Conservation (phyloP, 2,797 vertebrate species). For the Sylvilagus floridanus region DNA sequence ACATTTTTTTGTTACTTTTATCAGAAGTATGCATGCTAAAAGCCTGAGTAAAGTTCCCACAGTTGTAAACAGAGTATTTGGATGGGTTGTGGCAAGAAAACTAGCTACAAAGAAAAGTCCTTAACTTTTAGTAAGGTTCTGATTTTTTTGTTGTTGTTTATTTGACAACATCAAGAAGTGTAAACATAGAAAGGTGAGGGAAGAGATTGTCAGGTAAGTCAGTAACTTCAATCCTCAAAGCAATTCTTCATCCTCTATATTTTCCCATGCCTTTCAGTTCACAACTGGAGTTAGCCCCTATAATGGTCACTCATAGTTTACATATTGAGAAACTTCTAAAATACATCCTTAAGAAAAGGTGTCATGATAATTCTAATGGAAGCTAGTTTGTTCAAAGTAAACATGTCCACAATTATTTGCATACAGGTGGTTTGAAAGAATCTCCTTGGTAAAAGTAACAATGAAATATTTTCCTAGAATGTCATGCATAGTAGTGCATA, state of each 20-base stretch:
- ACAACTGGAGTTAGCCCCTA: neutral
- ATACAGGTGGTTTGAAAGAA: conserved; percentile 13
- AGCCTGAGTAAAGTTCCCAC: conserved; percentile 3
- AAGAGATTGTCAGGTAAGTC: neutral
- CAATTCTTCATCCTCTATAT: neutral
- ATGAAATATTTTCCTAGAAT: conserved; percentile 36
- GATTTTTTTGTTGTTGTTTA: conserved; percentile 58
- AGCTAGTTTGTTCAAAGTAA: conserved; percentile 28
- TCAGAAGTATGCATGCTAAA: neutral
- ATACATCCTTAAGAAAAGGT: neutral
- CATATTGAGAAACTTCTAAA: conserved; percentile 46
- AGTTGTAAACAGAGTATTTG: neutral
- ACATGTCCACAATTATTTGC: conserved; percentile 12
- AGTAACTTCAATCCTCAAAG: conserved; percentile 30
- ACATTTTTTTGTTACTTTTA: neutral
- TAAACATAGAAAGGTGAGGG: conserved; percentile 36
- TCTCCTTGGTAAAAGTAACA: conserved; percentile 20
- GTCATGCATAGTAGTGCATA: neutral
- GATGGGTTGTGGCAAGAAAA: conserved; percentile 7
- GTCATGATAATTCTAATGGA: neutral
- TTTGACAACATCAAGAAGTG: conserved; percentile 45
- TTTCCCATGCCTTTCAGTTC: neutral
- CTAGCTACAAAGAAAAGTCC: conserved; percentile 32
- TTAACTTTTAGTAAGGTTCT: conserved; percentile 48
- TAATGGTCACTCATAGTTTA: neutral